phyloP scores from a whole-genome alignment of 2,888 invertebrate genomes.

The Drosophila nigricruria region DNA sequence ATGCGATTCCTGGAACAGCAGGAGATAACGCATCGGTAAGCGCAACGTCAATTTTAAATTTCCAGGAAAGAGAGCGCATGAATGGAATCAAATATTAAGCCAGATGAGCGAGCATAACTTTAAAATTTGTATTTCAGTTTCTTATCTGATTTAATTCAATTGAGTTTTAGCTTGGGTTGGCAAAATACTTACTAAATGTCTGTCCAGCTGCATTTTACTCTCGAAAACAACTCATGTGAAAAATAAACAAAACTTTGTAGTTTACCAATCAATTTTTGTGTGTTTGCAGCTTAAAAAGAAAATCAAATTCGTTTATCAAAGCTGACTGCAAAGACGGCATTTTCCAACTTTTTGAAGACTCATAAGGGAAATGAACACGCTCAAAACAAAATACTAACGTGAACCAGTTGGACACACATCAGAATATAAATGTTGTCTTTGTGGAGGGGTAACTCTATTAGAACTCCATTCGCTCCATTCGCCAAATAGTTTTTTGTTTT shows the following conservation, averaged over 20 bases:
- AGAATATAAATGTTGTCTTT: no score
- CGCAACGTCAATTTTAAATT: background rate
- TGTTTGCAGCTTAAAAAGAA: background rate
- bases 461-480: no score
- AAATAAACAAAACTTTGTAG: background rate
- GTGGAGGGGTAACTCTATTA: no score
- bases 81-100: background rate
- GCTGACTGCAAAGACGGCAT: no score
- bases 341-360: background rate
- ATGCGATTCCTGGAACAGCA: slow-evolving; percentile 91
- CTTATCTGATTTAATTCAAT: background rate
- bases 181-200: background rate
- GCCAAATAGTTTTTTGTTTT: no score
- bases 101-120: background rate
- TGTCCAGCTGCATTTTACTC: rapidly evolving
- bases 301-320: background rate
- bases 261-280: background rate
- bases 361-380: background rate
- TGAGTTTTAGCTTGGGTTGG: background rate
- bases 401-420: background rate
- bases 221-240: no score
- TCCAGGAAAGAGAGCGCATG: background rate
- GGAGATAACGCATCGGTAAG: slow-evolving; percentile 90
- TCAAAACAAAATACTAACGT: background rate
- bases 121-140: background rate